Evolutionary conservation across 2,888 invertebrate species (phyloP), one percentile per base, ranked within the genome.

Genomic region (Meganola albula): DNA sequence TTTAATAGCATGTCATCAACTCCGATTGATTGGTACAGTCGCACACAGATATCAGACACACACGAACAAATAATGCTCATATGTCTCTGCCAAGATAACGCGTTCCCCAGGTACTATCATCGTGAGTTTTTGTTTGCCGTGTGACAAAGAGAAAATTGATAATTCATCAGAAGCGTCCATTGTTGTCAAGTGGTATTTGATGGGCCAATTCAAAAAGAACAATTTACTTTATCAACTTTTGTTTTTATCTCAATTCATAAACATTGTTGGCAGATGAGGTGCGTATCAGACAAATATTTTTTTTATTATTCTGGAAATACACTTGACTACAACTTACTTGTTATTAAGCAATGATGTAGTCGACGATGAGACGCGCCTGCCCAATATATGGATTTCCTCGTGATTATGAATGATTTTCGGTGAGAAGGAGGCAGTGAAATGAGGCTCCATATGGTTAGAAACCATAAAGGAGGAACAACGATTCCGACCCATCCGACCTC

Each of bases 11-110:
- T 68, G 74, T 71, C 70, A 61, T 50, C 67, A 48, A n/a, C n/a
- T n/a, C 44, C 61, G 64, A 73, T 74, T 75, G 77, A 77, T 77
- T 69, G 74, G 75, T 76, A 56, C 40, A 51, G 51, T 55, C 60
- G 50, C 48, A 48, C 59, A 58, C 53, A 59, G 48, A 50, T 55
- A 51, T 47, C 54, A 62, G 59, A 55, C 63, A 67, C 71, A 73
- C 71, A 69, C 60, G 58, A 66, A 79, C 75, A 74, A 76, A 75
- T 75, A 72, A 70, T 64, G 69, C 73, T 69, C 74, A 77, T 82
- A 79, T 64, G 62, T 82, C 82, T 76, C 74, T 80, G 80, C 76
- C 79, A 76, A 75, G 79, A 80, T 82, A 77, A 74, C 76, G 63
- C 63, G 63, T 61, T 72, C 69, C 69, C 70, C 71, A 79, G 77